Evolutionary conservation across 2,888 invertebrate species (phyloP).

Genomic region (Drosophila neutralis): DNA sequence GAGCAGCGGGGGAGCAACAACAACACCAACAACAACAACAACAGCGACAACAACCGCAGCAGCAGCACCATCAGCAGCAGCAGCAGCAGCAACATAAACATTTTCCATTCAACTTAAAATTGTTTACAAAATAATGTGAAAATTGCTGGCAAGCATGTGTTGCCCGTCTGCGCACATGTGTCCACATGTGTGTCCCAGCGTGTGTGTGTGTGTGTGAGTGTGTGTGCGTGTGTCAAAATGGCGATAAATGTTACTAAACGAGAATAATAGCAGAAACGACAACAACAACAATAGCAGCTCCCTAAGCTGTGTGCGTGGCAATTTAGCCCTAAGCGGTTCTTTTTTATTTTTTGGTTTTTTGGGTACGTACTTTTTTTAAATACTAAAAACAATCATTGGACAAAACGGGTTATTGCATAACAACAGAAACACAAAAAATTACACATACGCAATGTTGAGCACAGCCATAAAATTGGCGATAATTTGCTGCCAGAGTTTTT

Average conservation of each 20-base stretch:
- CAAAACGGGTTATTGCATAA: conserved; percentile 39
- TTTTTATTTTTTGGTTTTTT: conserved; percentile 1
- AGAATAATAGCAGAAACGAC: conserved; percentile 57
- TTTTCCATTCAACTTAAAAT: conserved; percentile 79
- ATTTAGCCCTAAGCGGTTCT: conserved; percentile 40
- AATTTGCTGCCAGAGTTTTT: conserved; percentile 8
- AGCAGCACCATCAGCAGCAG: conserved; percentile 1
- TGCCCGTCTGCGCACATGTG: conserved; percentile 43
- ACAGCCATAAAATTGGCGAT: conserved; percentile 8
- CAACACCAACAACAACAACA: conserved; percentile 12
- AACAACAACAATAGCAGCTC: conserved; percentile 33
- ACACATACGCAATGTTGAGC: conserved; percentile 59
- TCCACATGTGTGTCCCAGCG: neutral
- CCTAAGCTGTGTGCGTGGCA: conserved; percentile 48
- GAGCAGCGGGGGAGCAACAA: conserved; percentile 35
- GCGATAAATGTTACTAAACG: conserved; percentile 79
- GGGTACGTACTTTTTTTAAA: conserved; percentile 55
- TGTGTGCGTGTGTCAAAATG: conserved; percentile 67
- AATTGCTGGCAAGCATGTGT: conserved; percentile 78
- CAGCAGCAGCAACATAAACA: conserved; percentile 67
- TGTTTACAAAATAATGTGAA: conserved; percentile 81
- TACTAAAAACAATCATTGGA: conserved; percentile 56
- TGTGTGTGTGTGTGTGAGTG: conserved; percentile 22
- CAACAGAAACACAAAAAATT: conserved; percentile 33
- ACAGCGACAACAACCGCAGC: conserved; percentile 6